These are phyloP conservation scores for Euzophera pinguis DNA, from an alignment of 2,888 invertebrate genomes.

Conservation along the genomic window DNA sequence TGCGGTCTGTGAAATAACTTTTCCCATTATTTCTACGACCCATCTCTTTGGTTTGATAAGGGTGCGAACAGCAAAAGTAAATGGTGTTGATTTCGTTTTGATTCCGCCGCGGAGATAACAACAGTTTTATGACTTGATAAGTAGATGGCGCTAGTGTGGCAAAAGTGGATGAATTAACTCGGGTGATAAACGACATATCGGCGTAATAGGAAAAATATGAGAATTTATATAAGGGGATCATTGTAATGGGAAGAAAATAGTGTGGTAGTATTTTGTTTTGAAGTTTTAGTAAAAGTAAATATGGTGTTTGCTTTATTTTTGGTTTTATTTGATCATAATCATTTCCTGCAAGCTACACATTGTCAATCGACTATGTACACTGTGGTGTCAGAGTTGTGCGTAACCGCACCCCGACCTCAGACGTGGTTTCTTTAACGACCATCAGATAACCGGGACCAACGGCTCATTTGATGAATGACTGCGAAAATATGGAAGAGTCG, in stretches of 20 bases:
- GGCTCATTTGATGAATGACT: no score
- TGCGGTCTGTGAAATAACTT: conserved; percentile 25
- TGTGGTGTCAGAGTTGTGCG: no score
- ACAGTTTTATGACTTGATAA: conserved; percentile 62
- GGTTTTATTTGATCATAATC: no score
- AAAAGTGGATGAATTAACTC: no score
- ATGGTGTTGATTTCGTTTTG: conserved; percentile 75
- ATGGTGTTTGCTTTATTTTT: neutral
- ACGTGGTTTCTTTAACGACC: no score
- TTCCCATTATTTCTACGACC: conserved; percentile 40
- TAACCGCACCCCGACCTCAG: no score
- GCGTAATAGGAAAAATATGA: conserved; percentile 33
- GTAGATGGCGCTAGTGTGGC: conserved; percentile 41
- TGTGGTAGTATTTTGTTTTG: conserved; percentile 22
- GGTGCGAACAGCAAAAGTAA: conserved; percentile 66
- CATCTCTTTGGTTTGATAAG: conserved; percentile 60
- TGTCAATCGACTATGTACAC: no score
- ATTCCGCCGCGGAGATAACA: conserved; percentile 69
- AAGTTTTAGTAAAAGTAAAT: no score
- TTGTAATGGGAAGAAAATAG: conserved; percentile 48
- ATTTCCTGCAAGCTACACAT: no score
- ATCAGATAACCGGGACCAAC: no score
- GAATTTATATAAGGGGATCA: conserved; percentile 43
- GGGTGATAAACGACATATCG: no score
- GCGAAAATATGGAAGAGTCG: no score